phyloP scores from a whole-genome alignment of 1,140 invertebrate species.

The Oryctes rhinoceros region DNA sequence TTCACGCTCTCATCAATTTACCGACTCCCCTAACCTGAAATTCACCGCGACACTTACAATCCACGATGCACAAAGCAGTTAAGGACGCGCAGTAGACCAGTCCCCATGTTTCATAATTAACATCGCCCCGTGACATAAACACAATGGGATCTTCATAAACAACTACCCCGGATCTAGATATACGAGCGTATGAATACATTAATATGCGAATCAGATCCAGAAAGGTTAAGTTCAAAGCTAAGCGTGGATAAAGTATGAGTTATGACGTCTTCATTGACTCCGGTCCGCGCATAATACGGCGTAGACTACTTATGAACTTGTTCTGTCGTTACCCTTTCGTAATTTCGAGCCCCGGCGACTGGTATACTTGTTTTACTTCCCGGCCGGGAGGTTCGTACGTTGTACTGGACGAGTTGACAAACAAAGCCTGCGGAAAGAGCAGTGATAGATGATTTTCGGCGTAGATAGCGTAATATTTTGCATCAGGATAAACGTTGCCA shows the following conservation, averaged over 20 bases:
- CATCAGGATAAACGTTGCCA: too few relatives aligned
- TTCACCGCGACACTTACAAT: background rate
- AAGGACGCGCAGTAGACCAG: background rate
- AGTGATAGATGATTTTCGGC: too few relatives aligned
- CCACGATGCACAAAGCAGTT: background rate
- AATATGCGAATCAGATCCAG: conserved; percentile 39
- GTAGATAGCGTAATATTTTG: too few relatives aligned
- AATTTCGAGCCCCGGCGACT: background rate
- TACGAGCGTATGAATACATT: conserved; percentile 36
- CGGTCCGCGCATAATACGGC: background rate
- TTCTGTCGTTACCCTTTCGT: conserved; percentile 8
- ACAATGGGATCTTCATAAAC: conserved; percentile 37
- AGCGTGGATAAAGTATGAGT: conserved; percentile 42
- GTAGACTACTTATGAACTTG: conserved; percentile 13
- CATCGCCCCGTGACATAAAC: conserved; percentile 17
- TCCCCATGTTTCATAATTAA: conserved; percentile 37
- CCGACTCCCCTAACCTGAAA: too few relatives aligned
- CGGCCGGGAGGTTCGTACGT: too few relatives aligned
- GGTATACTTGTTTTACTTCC: too few relatives aligned
- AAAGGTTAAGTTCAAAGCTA: conserved; percentile 35
- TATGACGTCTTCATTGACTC: conserved; percentile 42
- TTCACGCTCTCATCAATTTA: too few relatives aligned
- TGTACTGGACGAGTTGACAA: too few relatives aligned
- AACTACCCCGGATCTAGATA: conserved; percentile 41
- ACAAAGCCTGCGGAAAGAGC: too few relatives aligned